Conservation (phyloP, 2,113 vertebrate species). For the Ophiodon elongatus region DNA sequence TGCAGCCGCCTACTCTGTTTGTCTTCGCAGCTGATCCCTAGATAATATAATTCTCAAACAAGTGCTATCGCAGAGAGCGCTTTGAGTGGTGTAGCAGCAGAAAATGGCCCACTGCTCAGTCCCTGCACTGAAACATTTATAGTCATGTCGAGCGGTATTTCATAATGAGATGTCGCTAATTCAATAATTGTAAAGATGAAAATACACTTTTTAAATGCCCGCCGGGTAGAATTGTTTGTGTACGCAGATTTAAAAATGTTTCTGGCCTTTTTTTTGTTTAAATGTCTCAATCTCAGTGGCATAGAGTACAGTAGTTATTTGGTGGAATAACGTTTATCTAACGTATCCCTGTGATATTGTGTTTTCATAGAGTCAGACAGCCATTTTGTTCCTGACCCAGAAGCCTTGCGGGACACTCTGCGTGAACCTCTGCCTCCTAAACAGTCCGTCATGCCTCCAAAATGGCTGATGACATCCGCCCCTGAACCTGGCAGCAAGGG, state of each 20-base stretch:
- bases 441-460: conserved; percentile 90
- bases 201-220: not conserved
- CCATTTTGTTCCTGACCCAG: conserved; percentile 84
- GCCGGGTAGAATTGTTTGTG: not conserved
- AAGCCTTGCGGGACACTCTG: conserved; percentile 84
- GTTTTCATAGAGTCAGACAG: conserved; percentile 85
- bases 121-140: conserved; percentile 50
- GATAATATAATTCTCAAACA: conserved; percentile 76
- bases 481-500: conserved; percentile 84
- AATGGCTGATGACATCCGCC: conserved; percentile 88
- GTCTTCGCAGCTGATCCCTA: conserved; percentile 73
- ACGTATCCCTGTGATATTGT: conserved; percentile 18
- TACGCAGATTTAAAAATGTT: not conserved
- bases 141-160: conserved; percentile 22
- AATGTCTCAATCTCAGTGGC: not conserved
- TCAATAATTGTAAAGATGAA: conserved; percentile 32
- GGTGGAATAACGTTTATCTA: not conserved
- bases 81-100: conserved; percentile 47
- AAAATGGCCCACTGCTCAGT: conserved; percentile 38
- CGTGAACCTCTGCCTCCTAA: conserved; percentile 85
- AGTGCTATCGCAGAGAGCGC: conserved; percentile 53
- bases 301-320: not conserved
- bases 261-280: not conserved
- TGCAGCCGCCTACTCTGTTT: conserved; percentile 77
- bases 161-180: conserved; percentile 19